Evolutionary conservation across 2,113 vertebrate genomes (phyloP).

Genomic region (Trichomycterus rosablanca): DNA sequence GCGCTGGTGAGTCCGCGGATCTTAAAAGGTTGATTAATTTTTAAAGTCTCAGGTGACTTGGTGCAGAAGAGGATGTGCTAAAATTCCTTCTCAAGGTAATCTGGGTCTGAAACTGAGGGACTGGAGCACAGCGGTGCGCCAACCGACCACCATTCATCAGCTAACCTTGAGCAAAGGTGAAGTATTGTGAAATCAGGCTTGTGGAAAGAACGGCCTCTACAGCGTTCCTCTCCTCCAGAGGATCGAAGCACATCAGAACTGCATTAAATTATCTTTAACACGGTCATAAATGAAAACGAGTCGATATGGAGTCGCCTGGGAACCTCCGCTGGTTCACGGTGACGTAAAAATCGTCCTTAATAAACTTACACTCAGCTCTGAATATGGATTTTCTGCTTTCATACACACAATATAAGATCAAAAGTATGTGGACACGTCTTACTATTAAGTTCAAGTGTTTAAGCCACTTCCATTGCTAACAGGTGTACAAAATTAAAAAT

Average conservation of each 20-base stretch:
- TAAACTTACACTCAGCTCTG: not conserved
- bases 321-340: not conserved
- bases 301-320: not conserved
- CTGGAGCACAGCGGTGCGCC: not conserved
- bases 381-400: too few relatives aligned
- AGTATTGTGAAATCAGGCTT: not conserved
- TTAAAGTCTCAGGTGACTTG: too few relatives aligned
- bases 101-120: slow-evolving; percentile 16
- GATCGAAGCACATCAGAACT: not conserved
- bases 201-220: too few relatives aligned
- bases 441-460: too few relatives aligned
- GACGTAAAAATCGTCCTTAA: slow-evolving; percentile 1
- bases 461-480: too few relatives aligned
- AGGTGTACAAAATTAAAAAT: too few relatives aligned
- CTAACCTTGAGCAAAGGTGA: slow-evolving; percentile 22
- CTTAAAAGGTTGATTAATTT: too few relatives aligned
- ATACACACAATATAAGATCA: too few relatives aligned
- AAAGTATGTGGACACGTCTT: too few relatives aligned
- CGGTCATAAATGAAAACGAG: slow-evolving; percentile 3
- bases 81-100: too few relatives aligned
- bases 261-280: slow-evolving; percentile 2
- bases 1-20: too few relatives aligned
- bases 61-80: too few relatives aligned
- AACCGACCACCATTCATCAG: slow-evolving; percentile 14
- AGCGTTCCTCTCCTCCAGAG: not conserved